phyloP scores from a whole-genome alignment of 2,113 vertebrate genomes.

The Collichthys lucidus region DNA sequence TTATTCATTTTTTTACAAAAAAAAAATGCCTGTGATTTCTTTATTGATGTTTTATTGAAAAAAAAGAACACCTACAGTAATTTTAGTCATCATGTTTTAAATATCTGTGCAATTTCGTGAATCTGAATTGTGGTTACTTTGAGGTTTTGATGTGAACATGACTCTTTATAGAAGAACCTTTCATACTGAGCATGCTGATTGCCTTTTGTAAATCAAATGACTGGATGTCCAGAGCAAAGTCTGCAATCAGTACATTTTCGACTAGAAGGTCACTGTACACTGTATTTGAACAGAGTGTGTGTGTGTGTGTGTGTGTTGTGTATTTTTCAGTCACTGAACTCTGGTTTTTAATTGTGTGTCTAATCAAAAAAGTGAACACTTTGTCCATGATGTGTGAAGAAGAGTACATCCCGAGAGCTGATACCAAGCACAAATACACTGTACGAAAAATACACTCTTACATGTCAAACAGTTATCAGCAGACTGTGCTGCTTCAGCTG shows the following conservation, averaged over 20 bases:
- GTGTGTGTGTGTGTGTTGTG: slow-evolving; percentile 10
- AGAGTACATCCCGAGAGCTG: neutral
- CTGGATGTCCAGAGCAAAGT: slow-evolving; percentile 19
- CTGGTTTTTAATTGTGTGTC: neutral
- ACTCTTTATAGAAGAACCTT: neutral
- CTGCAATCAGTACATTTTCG: neutral
- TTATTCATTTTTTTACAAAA: neutral
- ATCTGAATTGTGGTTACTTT: slow-evolving; percentile 15
- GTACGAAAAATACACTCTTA: slow-evolving; percentile 11
- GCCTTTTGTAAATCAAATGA: slow-evolving; percentile 5
- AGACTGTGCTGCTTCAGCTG: slow-evolving; percentile 25
- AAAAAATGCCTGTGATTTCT: neutral
- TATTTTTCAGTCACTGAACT: slow-evolving; percentile 3
- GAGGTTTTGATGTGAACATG: neutral
- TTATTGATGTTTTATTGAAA: neutral
- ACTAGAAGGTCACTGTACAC: neutral
- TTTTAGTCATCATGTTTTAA: neutral
- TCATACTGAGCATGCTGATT: neutral
- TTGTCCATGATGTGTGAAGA: neutral
- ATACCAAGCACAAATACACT: slow-evolving; percentile 5
- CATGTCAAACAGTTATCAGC: neutral
- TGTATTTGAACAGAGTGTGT: slow-evolving; percentile 1
- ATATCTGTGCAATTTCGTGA: neutral
- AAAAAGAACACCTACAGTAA: neutral
- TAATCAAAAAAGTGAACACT: neutral